phyloP scores from a whole-genome alignment of 1,140 invertebrate genomes.

The Armadillidium nasatum region DNA sequence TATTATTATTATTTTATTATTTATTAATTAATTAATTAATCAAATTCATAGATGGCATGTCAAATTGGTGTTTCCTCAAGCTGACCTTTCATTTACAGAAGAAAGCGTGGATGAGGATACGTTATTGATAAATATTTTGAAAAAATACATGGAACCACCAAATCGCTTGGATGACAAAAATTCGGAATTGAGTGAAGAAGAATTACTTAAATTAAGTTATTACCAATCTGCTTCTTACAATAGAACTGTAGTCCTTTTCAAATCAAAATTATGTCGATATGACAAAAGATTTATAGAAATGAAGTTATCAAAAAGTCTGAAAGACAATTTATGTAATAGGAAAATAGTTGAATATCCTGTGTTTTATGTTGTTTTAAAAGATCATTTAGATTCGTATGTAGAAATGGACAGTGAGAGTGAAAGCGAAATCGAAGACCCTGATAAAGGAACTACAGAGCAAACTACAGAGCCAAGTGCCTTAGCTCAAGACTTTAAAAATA shows the following conservation, averaged over 20 bases:
- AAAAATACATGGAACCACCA: slow-evolving; percentile 26
- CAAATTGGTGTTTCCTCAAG: slow-evolving; percentile 33
- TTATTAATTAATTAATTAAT: background rate
- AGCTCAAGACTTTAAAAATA: too few species aligned
- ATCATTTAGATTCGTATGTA: slow-evolving; percentile 29
- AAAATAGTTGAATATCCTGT: slow-evolving; percentile 27
- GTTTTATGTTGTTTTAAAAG: slow-evolving; percentile 28
- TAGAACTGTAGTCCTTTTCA: slow-evolving; percentile 24
- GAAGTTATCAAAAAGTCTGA: slow-evolving; percentile 18
- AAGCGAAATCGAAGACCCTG: background rate
- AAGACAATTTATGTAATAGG: slow-evolving; percentile 27
- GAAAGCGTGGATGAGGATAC: slow-evolving; percentile 33
- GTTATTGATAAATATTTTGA: slow-evolving; percentile 20
- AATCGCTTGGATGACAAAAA: slow-evolving; percentile 8
- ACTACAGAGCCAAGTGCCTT: slow-evolving; percentile 8
- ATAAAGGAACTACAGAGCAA: slow-evolving; percentile 12
- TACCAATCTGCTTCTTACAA: slow-evolving; percentile 35
- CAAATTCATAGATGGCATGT: slow-evolving; percentile 35
- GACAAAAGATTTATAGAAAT: slow-evolving; percentile 23
- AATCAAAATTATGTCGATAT: background rate
- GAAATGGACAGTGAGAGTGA: slow-evolving; percentile 24
- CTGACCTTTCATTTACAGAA: slow-evolving; percentile 27
- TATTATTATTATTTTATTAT: background rate
- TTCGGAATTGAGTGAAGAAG: slow-evolving; percentile 1
- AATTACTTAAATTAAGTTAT: slow-evolving; percentile 32